These are phyloP conservation scores for Dicroscelio sp. DNA, from an alignment of 2,888 invertebrate genomes.

Conservation along the genomic window DNA sequence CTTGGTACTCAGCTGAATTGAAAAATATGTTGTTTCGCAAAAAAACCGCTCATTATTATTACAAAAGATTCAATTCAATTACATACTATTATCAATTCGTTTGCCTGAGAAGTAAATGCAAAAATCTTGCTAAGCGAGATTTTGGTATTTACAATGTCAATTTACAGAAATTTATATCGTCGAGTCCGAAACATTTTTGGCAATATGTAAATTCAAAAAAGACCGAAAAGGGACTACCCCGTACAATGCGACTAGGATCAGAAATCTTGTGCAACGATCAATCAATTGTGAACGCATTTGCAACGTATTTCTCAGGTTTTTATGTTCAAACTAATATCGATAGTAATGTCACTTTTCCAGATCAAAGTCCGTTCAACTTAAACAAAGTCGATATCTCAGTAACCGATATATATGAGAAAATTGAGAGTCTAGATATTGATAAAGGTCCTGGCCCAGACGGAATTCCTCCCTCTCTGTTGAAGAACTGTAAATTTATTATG, in stretches of 20 bases:
- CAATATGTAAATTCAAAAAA: slow-evolving; percentile 18
- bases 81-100: no score
- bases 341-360: no score
- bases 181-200: not conserved
- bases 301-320: not conserved
- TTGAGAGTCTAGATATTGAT: not conserved
- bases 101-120: slow-evolving; percentile 27
- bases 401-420: not conserved
- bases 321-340: no score
- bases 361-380: not conserved
- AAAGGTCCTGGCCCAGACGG: not conserved
- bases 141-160: not conserved
- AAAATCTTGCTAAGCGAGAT: slow-evolving; percentile 1
- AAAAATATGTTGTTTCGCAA: not conserved
- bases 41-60: not conserved
- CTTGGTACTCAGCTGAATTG: slow-evolving; percentile 3
- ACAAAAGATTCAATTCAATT: no score
- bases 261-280: no score
- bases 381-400: not conserved
- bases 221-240: not conserved
- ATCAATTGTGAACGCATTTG: not conserved
- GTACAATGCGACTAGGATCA: no score
- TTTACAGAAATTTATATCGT: not conserved
- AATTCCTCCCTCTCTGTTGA: slow-evolving; percentile 1
- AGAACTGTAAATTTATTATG: not conserved